Evolutionary conservation across 1,140 invertebrate species (phyloP).

Genomic region (Mya arenaria): DNA sequence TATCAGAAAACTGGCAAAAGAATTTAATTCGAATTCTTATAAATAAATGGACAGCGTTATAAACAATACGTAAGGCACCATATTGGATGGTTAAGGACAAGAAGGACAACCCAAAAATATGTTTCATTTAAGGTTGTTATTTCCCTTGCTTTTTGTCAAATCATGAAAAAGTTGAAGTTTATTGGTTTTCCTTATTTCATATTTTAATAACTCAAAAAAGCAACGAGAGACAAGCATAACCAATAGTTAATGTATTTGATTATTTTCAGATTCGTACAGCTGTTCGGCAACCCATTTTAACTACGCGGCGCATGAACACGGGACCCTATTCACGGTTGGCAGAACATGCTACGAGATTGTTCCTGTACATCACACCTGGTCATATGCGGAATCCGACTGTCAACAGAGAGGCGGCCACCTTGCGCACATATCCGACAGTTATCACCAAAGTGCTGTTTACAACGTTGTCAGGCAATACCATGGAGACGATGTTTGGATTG

Average conservation of each 20-base stretch:
- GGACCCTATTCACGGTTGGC: too few relatives aligned
- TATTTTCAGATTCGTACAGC: too few relatives aligned
- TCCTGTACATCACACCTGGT: too few relatives aligned
- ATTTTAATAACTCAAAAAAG: neutral
- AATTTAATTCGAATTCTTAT: neutral
- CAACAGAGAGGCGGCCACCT: constrained; percentile 13
- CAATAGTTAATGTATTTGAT: too few relatives aligned
- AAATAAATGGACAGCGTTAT: neutral
- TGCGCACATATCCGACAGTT: neutral
- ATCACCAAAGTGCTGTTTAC: constrained; percentile 8
- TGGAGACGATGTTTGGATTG: constrained; percentile 1
- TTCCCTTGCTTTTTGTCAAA: neutral
- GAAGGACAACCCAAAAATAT: too few relatives aligned
- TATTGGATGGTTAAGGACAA: too few relatives aligned
- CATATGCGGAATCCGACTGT: constrained; percentile 9
- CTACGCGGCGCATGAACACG: too few relatives aligned
- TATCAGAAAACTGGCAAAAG: neutral
- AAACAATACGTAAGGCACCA: too few relatives aligned
- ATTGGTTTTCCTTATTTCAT: neutral
- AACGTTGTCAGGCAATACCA: neutral
- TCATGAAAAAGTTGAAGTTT: neutral
- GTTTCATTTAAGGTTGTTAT: too few relatives aligned
- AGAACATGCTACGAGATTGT: too few relatives aligned
- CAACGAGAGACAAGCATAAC: too few relatives aligned
- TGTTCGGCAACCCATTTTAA: too few relatives aligned